These are phyloP conservation scores for Peromyscus leucopus DNA, from an alignment of 2,113 vertebrate genomes.

Conservation along the genomic window DNA sequence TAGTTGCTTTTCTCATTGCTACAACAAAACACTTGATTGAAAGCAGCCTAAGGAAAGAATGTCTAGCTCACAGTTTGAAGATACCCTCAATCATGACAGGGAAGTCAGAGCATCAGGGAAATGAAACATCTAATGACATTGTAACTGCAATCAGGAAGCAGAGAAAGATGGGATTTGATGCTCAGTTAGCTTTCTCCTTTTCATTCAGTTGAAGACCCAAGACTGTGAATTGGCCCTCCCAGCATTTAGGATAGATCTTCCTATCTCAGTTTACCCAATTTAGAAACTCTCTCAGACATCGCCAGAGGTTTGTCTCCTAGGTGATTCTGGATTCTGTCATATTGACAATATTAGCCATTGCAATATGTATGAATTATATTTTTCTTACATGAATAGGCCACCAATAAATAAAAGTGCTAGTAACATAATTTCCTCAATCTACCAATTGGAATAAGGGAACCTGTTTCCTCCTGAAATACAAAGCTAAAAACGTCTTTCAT, in stretches of 20 bases:
- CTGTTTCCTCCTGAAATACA: constrained; percentile 18
- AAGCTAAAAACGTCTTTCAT: not conserved
- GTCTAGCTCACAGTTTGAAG: not conserved
- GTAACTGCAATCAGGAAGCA: not conserved
- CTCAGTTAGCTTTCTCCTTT: not conserved
- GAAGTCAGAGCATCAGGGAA: no score
- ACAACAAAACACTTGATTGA: not conserved
- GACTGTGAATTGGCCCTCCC: not conserved
- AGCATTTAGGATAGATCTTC: not conserved
- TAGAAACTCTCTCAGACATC: not conserved
- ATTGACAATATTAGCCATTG: not conserved
- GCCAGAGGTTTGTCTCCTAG: not conserved
- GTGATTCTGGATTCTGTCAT: not conserved
- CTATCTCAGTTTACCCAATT: not conserved
- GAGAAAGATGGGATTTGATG: not conserved
- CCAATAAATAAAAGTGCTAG: constrained; percentile 7
- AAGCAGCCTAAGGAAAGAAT: not conserved
- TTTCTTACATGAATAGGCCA: not conserved
- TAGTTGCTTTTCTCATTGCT: not conserved
- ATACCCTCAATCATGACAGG: not conserved
- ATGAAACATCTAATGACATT: not conserved
- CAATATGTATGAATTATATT: not conserved
- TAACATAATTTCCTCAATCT: not conserved
- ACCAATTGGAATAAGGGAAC: not conserved
- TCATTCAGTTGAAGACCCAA: not conserved